Conservation (phyloP, 1,140 invertebrate species). For the Drosophila sp. region DNA sequence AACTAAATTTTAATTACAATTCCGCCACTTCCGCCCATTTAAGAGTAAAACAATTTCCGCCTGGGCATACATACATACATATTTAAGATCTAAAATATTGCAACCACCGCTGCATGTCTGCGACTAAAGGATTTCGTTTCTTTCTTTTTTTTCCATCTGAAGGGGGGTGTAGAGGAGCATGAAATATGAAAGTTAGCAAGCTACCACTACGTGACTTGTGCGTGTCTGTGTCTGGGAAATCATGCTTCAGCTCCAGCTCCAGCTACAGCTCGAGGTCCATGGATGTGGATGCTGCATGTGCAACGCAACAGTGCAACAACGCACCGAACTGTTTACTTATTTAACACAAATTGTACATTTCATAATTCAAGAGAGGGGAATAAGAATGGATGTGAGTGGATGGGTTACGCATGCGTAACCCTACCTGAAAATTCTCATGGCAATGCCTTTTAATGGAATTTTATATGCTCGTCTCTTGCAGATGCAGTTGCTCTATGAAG, state of each 20-base stretch:
- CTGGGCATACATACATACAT: constrained; percentile 51
- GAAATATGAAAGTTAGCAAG: constrained; percentile 60
- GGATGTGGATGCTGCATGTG: constrained; percentile 25
- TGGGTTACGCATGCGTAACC: constrained; percentile 66
- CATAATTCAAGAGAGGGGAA: constrained; percentile 53
- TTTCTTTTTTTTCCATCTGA: constrained; percentile 24
- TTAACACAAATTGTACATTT: constrained; percentile 78
- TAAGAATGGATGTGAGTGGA: constrained; percentile 4
- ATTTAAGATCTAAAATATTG: constrained; percentile 56
- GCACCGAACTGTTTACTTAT: constrained; percentile 71
- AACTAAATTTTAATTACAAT: constrained; percentile 68
- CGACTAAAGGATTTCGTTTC: constrained; percentile 26
- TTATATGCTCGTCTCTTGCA: constrained; percentile 25
- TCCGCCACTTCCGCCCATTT: constrained; percentile 46
- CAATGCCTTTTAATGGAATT: constrained; percentile 48
- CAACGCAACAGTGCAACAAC: constrained; percentile 34
- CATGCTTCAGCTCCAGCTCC: background rate
- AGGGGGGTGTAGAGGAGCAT: constrained; percentile 22
- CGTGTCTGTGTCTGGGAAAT: constrained; percentile 29
- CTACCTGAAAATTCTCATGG: constrained; percentile 25
- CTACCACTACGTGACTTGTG: constrained; percentile 57
- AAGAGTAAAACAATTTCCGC: constrained; percentile 71
- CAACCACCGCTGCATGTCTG: constrained; percentile 40
- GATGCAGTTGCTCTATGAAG: constrained; percentile 23
- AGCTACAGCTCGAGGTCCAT: constrained; percentile 1